Conservation (phyloP, 2,797 vertebrate genomes). For the Chelon auratus region DNA sequence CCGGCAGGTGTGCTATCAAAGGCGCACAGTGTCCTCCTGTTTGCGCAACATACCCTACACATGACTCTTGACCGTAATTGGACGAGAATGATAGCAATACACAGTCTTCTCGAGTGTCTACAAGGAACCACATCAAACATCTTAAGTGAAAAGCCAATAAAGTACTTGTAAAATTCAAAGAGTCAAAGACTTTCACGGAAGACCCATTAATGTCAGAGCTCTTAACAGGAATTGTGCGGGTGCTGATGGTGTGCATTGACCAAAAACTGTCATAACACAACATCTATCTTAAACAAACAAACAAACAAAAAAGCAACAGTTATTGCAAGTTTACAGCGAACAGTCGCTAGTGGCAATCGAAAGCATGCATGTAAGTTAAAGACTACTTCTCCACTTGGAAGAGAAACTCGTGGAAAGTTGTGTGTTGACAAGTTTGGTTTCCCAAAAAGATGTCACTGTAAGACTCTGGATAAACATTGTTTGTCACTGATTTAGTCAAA, state of each 20-base stretch:
- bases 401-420: too few species aligned
- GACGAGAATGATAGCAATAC: constrained; percentile 22
- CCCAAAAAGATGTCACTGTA: constrained; percentile 26
- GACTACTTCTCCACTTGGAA: too few species aligned
- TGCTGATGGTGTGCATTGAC: constrained; percentile 33
- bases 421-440: not conserved
- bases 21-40: constrained; percentile 54
- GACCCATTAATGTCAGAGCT: constrained; percentile 31
- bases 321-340: too few species aligned
- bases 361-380: too few species aligned
- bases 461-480: constrained; percentile 37
- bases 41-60: constrained; percentile 45
- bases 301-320: too few species aligned
- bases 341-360: too few species aligned
- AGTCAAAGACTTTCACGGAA: constrained; percentile 39
- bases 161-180: constrained; percentile 36
- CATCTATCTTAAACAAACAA: too few species aligned
- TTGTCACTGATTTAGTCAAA: constrained; percentile 41
- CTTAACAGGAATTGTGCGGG: constrained; percentile 41
- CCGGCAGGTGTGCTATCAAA: constrained; percentile 54
- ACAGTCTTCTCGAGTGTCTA: constrained; percentile 38
- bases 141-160: constrained; percentile 31
- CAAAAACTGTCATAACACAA: not conserved
- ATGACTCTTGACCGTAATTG: constrained; percentile 42
- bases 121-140: constrained; percentile 51